Base-by-base conservation (phyloP, 2,888 invertebrate species). In the Ormyrus pomaceus region DNA sequence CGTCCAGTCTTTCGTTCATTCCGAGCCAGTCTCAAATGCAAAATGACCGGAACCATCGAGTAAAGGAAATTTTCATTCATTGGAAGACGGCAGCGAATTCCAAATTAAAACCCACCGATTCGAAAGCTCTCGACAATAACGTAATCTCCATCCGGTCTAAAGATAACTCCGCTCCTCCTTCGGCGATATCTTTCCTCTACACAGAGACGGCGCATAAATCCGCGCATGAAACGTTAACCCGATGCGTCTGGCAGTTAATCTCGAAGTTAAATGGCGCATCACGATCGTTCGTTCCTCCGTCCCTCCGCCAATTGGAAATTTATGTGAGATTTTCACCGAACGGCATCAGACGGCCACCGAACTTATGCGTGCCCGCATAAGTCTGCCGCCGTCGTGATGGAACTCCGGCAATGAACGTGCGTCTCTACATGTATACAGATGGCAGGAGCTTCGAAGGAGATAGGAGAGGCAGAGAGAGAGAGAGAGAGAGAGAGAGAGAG, bases 311-410 rank as follows among this genome's bases (percentile, higher is more conserved):
- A 65, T 81, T 68, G 80, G 51, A 74, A 82, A 84, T 84, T 84
- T 82, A 84, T 84, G 83, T 83, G 81, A 76, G 82, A 83, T 82
- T 82, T 83, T 81, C 73, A 79, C 66, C 75, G 61, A 53, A 65
- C 69, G 74, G 46, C 68, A 53, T 68, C 69, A 13, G 61, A 53
- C 65, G 58, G 65, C 65, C 77, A 70, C 56, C 72, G 72, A 72
- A 77, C 64, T 71, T 77, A 66, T 59, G 74, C 61, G 64, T 62
- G 69, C 69, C 55, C 69, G 69, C 59, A 53, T 51, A 66, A 59
- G 65, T 74, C 58, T 45, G 45, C 50, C 34, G 34, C 34, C 34
- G 34, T n/a, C 56, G 48, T 62, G 76, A 76, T 76, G 59, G 69
- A 76, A 45, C 53, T 2, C 45, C 48, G n/a, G 10, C 11, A 8